Conservation (phyloP, 2,888 invertebrate genomes). For the Rhyacophila evoluta region DNA sequence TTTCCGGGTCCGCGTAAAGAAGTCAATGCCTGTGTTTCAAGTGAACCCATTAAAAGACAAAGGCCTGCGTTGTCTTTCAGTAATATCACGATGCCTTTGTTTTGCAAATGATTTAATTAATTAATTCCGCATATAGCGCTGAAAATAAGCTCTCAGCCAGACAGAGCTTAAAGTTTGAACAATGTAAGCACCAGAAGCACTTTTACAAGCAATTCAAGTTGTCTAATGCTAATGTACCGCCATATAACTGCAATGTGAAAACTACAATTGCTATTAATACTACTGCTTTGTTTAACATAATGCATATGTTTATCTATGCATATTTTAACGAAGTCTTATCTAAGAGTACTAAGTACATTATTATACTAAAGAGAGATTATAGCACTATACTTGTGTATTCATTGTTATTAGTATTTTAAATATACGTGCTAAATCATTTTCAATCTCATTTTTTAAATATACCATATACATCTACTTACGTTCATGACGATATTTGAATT, state of each 20-base stretch:
- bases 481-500: too few relatives aligned
- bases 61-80: background rate
- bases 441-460: too few relatives aligned
- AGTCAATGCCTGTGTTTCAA: background rate
- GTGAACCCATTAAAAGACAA: background rate
- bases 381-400: too few relatives aligned
- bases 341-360: too few relatives aligned
- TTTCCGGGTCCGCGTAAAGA: background rate
- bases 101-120: constrained; percentile 7
- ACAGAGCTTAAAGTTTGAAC: constrained; percentile 12
- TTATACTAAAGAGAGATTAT: too few relatives aligned
- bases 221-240: background rate
- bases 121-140: background rate
- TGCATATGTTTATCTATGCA: background rate
- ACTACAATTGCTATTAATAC: background rate
- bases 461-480: too few relatives aligned
- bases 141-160: background rate
- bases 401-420: too few relatives aligned
- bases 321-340: too few relatives aligned
- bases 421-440: too few relatives aligned
- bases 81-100: background rate
- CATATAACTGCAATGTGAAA: background rate
- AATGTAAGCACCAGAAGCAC: background rate
- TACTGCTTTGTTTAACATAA: background rate
- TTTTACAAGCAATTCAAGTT: constrained; percentile 11